Base-by-base conservation (phyloP, 1,140 invertebrate species). In the Trachymyrmex cornetzi region DNA sequence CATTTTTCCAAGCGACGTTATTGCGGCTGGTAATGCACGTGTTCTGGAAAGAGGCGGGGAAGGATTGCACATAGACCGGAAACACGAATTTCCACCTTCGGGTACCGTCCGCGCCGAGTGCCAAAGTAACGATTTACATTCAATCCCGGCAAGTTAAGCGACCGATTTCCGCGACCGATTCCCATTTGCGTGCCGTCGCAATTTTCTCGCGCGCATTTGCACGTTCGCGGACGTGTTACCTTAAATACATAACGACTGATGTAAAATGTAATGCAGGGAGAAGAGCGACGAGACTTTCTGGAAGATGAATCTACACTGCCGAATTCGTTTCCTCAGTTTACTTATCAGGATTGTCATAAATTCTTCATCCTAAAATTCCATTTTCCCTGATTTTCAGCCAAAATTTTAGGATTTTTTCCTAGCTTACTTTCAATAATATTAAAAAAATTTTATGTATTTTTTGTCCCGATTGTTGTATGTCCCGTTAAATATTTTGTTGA, bases 101-200 rank as follows among this genome's bases (percentile, higher is more conserved):
- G 64, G 38, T 30, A 30, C 50, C 44, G 63, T 66, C 72, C 24
- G 38, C 77, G 38, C 22, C 72, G 64, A 77, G 77, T 88, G 72
- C 63, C 82, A 77, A 72, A 82, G 80, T 84, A 74, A 74, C 80
- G 82, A 88, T 88, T 88, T 88, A 71, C 67, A 64, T 77, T 84
- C 87, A 86, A 88, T 71, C 74, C 50, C 82, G 61, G 55, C 66
- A 44, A 88, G 87, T 77, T 85, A 64, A 71, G 82, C 74, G 80
- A 72, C 66, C 66, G 79, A 81, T 61, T 82, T 82, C 66, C 34
- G 53, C 63, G 19, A 38, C 38, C 55, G 67, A 38, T 82, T 74
- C 71, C 67, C 67, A 61, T 82, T 74, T 81, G 79, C 66, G 34
- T 38, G 67, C 24, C 30, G 66, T 75, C 30, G 72, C 59, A 53